A percentile compares a stretch with the other conserved stretches of the same genome.
Conservation (phyloP, 2,797 vertebrate genomes). For the Macrochelys suwanniensis region DNA sequence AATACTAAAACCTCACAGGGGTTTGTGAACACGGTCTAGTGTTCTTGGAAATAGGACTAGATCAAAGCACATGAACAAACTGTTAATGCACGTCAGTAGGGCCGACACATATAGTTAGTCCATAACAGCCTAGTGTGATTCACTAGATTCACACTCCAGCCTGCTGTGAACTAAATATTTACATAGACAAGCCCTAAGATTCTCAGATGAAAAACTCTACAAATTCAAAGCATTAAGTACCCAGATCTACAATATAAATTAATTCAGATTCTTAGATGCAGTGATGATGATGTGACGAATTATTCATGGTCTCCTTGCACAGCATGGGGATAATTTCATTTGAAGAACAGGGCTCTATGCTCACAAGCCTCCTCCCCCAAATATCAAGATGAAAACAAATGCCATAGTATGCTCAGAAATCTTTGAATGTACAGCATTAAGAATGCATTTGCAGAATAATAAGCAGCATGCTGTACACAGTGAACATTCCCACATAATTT, state of each 20-base stretch:
- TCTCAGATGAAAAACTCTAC: neutral
- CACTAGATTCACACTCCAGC: neutral
- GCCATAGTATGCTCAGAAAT: neutral
- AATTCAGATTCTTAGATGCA: neutral
- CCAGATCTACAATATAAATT: neutral
- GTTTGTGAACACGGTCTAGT: neutral
- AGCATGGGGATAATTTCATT: neutral
- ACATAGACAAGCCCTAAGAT: neutral
- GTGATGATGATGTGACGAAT: neutral
- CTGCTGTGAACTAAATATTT: neutral
- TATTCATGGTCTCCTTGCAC: neutral
- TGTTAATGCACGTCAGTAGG: neutral
- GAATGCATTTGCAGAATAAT: conserved; percentile 28
- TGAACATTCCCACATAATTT: conserved; percentile 44
- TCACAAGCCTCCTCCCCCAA: neutral
- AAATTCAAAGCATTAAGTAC: neutral
- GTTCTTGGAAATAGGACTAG: neutral
- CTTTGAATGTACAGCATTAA: neutral
- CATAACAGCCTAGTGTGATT: neutral
- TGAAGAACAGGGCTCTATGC: neutral
- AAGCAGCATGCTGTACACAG: neutral
- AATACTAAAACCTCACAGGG: neutral
- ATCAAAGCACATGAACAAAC: neutral
- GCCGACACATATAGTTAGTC: neutral
- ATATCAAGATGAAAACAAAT: neutral